Evolutionary conservation across 2,113 vertebrate species (phyloP).

Genomic region (Eulacestoma nigropectus): DNA sequence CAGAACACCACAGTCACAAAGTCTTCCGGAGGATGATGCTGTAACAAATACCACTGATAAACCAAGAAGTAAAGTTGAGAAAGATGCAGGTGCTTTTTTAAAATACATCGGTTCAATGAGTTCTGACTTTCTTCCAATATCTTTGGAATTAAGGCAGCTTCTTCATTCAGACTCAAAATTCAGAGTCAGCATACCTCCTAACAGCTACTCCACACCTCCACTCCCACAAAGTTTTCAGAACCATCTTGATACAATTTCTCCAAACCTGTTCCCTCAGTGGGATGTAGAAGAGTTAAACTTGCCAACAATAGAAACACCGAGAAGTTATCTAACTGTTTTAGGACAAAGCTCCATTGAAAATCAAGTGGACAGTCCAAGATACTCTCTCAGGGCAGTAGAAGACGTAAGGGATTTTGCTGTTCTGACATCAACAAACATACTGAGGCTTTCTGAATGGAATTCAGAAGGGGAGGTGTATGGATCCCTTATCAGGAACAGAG

Average conservation of each 20-base stretch:
- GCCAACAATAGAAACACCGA: background rate
- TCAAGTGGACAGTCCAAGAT: background rate
- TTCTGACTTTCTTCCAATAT: background rate
- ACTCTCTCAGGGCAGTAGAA: background rate
- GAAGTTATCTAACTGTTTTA: background rate
- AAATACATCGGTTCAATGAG: background rate
- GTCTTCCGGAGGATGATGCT: background rate
- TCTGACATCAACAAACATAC: background rate
- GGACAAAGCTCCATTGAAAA: background rate
- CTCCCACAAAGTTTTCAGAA: slow-evolving; percentile 5
- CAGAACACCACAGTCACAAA: background rate
- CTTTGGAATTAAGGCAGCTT: slow-evolving; percentile 28
- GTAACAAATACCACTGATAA: background rate
- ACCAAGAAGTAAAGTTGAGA: background rate
- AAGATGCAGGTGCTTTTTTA: background rate
- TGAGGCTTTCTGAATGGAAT: background rate
- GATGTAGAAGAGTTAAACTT: background rate
- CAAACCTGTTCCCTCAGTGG: background rate
- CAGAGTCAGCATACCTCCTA: background rate
- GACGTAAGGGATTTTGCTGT: background rate
- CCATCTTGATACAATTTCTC: background rate
- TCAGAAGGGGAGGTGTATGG: background rate
- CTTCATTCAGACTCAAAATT: background rate
- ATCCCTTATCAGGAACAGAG: background rate
- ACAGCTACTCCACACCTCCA: slow-evolving; percentile 1